A percentile compares a stretch with the other conserved stretches of the same genome.
These are phyloP conservation scores for Amiota minor DNA, from an alignment of 2,888 invertebrate species.

Conservation along the genomic window DNA sequence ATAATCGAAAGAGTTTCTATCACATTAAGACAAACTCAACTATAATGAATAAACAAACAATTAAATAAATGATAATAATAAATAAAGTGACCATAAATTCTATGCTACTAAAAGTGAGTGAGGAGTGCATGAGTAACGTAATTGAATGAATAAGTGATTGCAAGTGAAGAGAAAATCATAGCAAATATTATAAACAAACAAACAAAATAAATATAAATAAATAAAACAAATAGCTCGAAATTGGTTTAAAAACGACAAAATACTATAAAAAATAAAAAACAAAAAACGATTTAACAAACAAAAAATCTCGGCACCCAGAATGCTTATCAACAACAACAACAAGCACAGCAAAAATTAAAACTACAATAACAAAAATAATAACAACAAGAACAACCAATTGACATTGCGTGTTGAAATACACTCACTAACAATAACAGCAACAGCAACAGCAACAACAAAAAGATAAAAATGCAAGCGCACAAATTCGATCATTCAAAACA, in stretches of 20 bases:
- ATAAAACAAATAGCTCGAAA: conserved; percentile 16
- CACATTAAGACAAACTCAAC: neutral
- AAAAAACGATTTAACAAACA: conserved; percentile 3
- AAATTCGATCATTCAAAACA: neutral
- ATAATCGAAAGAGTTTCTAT: conserved; percentile 15
- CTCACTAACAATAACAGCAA: conserved; percentile 16
- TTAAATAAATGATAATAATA: conserved; percentile 45
- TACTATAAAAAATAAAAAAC: conserved; percentile 16
- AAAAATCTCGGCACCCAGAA: conserved; percentile 10
- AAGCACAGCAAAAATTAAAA: neutral
- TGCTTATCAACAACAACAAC: conserved; percentile 26
- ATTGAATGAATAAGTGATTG: neutral
- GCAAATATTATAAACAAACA: conserved; percentile 11
- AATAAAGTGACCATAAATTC: too few relatives aligned
- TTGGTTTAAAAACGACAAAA: conserved; percentile 20
- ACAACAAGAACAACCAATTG: conserved; percentile 43
- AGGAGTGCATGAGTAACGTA: too few relatives aligned
- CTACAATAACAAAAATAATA: neutral
- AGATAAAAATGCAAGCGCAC: neutral
- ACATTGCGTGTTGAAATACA: conserved; percentile 49
- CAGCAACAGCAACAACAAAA: conserved; percentile 12
- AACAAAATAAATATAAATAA: neutral
- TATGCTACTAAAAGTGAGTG: too few relatives aligned
- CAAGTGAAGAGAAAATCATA: neutral
- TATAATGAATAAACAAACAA: neutral